Base-by-base conservation (phyloP, 2,797 vertebrate species). In the Spinus olivaceus region DNA sequence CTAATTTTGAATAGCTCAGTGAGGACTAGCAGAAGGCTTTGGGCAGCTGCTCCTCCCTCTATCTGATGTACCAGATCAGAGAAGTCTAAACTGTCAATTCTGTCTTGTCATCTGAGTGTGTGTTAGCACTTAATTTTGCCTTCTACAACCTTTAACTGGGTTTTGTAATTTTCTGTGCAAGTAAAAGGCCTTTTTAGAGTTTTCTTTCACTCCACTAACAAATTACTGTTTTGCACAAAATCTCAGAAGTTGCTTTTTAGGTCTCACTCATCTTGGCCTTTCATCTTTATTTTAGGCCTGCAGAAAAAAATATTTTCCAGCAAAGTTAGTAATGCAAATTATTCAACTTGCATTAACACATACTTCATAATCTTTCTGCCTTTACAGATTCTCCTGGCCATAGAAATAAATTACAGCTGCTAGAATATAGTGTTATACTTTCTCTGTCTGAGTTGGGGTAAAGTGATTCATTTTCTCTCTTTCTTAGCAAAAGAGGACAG, bases 291-390 rank as follows among this genome's bases (percentile, higher is more conserved):
- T 94, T 95, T 87, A 69, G 49, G 17, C 30, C 20, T 35, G n/a
- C 37, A 78, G 33, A 25, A 63, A 69, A 63, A 73, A 61, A 19
- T 1, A 53, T 63, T 35, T 91, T 84, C 49, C 76, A 92, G 46
- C 21, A 71, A 89, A 94, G 54, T 85, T 61, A 81, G 39, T 47
- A 67, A 88, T 78, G 66, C 14, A 89, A 91, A 91, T 94, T 76
- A 84, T 83, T 89, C 56, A 49, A 14, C 28, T 88, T 81, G 20
- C 21, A 30, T 84, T 90, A 89, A 51, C 46, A 37, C 5, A 4
- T 73, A 61, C 21, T 83, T 95, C 74, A 54, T 77, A 70, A 51
- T 83, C 49, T 63, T 89, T 90, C 65, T 81, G 60, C 14, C 42
- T 90, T 88, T 92, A 47, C 49, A 91, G 35, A n/a, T 69, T 92